phyloP scores from a whole-genome alignment of 2,888 invertebrate genomes.

The Pegoplata infirma region DNA sequence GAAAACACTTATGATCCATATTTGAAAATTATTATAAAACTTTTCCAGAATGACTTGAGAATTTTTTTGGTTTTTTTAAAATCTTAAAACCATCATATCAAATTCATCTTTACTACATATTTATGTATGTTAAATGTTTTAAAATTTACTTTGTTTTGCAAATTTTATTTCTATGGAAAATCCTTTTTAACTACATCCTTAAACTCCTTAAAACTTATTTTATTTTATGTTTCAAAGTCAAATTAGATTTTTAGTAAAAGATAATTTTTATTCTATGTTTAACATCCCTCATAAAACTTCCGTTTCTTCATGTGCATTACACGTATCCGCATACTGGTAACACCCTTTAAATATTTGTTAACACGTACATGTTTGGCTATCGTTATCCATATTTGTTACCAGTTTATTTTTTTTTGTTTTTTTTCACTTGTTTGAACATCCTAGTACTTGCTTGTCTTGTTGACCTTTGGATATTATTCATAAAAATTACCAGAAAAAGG shows the following conservation, averaged over 20 bases:
- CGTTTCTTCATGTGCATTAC: not conserved
- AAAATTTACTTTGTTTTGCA: not conserved
- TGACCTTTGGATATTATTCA: slow-evolving; percentile 45
- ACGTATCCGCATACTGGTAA: slow-evolving; percentile 30
- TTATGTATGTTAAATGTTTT: not conserved
- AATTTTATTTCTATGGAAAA: not conserved
- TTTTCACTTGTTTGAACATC: slow-evolving; percentile 49
- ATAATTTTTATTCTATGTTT: slow-evolving; percentile 44
- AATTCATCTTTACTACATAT: too few relatives aligned
- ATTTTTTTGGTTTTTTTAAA: too few relatives aligned
- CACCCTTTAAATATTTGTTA: slow-evolving; percentile 62
- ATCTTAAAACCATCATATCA: too few relatives aligned
- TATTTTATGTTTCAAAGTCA: slow-evolving; percentile 16
- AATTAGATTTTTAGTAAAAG: slow-evolving; percentile 22
- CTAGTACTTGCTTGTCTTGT: slow-evolving; percentile 44
- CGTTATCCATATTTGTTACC: slow-evolving; percentile 46
- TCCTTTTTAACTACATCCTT: not conserved
- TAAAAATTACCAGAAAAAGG: not conserved
- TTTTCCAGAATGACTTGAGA: not conserved
- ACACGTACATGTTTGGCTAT: slow-evolving; percentile 58
- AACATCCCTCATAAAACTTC: slow-evolving; percentile 47
- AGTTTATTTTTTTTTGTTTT: slow-evolving; percentile 25
- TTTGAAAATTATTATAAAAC: not conserved
- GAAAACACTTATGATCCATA: too few relatives aligned
- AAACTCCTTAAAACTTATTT: not conserved